Conservation (phyloP, 1,140 invertebrate species). For the Lepidotrigona ventralis region DNA sequence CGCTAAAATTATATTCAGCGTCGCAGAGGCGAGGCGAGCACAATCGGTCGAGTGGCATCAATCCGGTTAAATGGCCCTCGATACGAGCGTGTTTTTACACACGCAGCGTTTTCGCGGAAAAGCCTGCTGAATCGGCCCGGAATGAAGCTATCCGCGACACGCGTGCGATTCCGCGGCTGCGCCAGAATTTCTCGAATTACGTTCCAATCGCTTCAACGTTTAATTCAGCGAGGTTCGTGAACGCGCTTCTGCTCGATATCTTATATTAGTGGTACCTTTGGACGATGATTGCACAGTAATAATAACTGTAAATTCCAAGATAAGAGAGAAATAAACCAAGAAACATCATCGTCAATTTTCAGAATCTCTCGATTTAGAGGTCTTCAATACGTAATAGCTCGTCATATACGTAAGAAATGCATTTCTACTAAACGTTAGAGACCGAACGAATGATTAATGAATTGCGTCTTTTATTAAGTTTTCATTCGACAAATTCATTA, state of each 20-base stretch:
- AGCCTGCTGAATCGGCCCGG: neutral
- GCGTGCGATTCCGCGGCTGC: neutral
- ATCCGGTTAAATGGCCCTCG: conserved; percentile 42
- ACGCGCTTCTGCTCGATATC: neutral
- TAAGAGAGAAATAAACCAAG: no score
- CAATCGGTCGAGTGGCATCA: conserved; percentile 42
- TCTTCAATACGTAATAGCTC: no score
- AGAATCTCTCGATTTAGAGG: no score
- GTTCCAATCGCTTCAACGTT: conserved; percentile 6
- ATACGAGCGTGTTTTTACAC: conserved; percentile 37
- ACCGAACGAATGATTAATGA: no score
- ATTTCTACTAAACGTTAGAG: no score
- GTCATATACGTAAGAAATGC: no score
- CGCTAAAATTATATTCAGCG: conserved; percentile 39
- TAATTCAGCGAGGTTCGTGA: conserved; percentile 42
- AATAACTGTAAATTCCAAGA: no score
- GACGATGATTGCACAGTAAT: no score
- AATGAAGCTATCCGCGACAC: conserved; percentile 11
- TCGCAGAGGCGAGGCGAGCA: neutral
- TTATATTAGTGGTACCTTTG: no score
- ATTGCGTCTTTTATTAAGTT: no score
- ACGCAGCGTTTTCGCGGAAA: conserved; percentile 3
- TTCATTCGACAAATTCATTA: no score
- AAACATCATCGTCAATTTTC: no score
- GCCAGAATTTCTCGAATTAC: neutral